Evolutionary conservation across 1,140 invertebrate species (phyloP).

Genomic region (Papilio dardanus): DNA sequence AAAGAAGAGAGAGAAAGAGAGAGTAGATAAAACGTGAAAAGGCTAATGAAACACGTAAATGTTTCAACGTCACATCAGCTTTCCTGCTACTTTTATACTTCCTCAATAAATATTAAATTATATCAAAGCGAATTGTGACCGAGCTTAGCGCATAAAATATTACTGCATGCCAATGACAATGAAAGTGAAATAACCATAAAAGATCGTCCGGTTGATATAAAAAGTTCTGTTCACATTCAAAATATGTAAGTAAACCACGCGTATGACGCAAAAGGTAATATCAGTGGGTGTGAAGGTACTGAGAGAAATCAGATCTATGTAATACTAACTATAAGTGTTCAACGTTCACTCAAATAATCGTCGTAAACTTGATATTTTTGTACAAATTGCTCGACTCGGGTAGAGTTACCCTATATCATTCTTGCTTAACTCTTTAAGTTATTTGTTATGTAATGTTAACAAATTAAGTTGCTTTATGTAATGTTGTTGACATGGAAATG

Average conservation of each 20-base stretch:
- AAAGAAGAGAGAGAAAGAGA: background rate
- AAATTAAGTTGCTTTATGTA: too few species aligned
- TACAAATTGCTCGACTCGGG: conserved; percentile 29
- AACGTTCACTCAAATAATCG: conserved; percentile 22
- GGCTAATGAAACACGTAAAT: too few species aligned
- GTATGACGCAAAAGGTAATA: conserved; percentile 33
- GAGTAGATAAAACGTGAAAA: too few species aligned
- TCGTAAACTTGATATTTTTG: conserved; percentile 35
- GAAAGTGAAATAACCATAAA: background rate
- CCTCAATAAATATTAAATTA: background rate
- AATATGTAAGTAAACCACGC: conserved; percentile 18
- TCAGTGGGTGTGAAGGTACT: conserved; percentile 32
- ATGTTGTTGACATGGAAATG: too few species aligned
- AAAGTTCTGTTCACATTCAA: background rate
- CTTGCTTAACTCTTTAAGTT: background rate
- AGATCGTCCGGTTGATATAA: background rate
- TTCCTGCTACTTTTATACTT: background rate
- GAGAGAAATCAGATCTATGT: conserved; percentile 36
- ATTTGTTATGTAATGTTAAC: too few species aligned
- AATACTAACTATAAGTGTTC: conserved; percentile 23
- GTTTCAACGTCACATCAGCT: too few species aligned
- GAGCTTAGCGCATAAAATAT: background rate
- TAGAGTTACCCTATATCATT: background rate
- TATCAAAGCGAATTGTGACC: background rate
- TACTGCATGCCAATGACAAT: background rate